Evolutionary conservation across 1,140 invertebrate species (phyloP).

Genomic region (Zaprionus capensis): DNA sequence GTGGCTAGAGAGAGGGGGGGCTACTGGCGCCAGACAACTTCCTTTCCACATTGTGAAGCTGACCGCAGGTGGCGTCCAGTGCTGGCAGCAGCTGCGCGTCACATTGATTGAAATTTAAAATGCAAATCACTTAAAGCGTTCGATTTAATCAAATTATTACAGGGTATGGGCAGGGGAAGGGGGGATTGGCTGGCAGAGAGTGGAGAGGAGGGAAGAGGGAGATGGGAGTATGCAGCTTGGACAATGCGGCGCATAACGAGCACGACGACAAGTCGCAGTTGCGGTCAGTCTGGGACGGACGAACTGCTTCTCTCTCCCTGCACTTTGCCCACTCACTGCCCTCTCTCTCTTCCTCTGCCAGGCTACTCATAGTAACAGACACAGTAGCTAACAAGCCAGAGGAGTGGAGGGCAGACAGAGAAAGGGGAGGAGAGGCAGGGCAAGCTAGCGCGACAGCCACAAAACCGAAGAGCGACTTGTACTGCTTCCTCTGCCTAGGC

Average conservation of each 20-base stretch:
- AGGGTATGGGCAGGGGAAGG: slow-evolving; percentile 22
- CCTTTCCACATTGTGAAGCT: slow-evolving; percentile 6
- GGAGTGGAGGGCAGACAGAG: background rate
- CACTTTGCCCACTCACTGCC: background rate
- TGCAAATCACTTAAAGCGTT: slow-evolving; percentile 82
- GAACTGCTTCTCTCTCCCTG: background rate
- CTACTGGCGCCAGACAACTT: slow-evolving; percentile 37
- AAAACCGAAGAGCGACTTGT: background rate
- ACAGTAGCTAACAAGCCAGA: too few relatives aligned
- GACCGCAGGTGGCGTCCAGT: background rate
- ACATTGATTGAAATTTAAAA: slow-evolving; percentile 82
- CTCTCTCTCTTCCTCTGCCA: background rate
- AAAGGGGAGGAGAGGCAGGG: background rate
- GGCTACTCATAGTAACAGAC: background rate
- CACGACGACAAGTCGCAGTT: slow-evolving; percentile 67
- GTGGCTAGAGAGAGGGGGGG: background rate
- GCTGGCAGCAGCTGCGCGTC: slow-evolving; percentile 41
- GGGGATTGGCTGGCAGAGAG: background rate
- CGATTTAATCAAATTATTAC: slow-evolving; percentile 82
- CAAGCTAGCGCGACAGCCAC: background rate
- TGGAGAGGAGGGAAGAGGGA: too few relatives aligned
- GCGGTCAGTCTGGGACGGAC: slow-evolving; percentile 50
- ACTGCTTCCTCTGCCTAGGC: background rate
- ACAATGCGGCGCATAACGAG: background rate
- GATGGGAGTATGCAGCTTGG: background rate